Percentiles rank a stretch among this genome's conserved stretches.
Evolutionary conservation across 2,113 vertebrate genomes (phyloP).

Genomic region (Hippopotamus amphibius): DNA sequence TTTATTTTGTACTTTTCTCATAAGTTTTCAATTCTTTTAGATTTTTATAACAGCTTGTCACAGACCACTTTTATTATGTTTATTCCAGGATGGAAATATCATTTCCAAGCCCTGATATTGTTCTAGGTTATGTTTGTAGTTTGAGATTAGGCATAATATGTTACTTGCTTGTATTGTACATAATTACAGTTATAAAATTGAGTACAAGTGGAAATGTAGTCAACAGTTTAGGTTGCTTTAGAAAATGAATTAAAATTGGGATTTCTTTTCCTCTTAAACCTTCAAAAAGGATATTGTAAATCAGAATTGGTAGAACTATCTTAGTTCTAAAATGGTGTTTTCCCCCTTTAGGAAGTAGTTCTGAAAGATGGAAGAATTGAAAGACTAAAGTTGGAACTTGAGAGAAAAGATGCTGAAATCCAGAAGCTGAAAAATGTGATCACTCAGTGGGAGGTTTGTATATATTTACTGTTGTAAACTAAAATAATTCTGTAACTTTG

Average conservation of each 20-base stretch:
- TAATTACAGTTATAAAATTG: slow-evolving; percentile 43
- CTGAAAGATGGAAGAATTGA: slow-evolving; percentile 92
- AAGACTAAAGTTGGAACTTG: slow-evolving; percentile 93
- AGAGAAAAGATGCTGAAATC: slow-evolving; percentile 97
- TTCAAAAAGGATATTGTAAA: slow-evolving; percentile 43
- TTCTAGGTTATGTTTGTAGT: not conserved
- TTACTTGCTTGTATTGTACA: not conserved
- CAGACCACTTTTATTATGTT: not conserved
- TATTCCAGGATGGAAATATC: not conserved
- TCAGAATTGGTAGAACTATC: not conserved
- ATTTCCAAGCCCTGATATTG: slow-evolving; percentile 24
- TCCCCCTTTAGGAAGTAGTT: slow-evolving; percentile 80
- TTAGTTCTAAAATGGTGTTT: slow-evolving; percentile 60
- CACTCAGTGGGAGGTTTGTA: slow-evolving; percentile 94
- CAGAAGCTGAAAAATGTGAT: slow-evolving; percentile 91
- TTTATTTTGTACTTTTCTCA: not conserved
- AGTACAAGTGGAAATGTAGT: slow-evolving; percentile 44
- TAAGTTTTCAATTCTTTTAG: slow-evolving; percentile 12
- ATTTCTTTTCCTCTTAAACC: slow-evolving; percentile 24
- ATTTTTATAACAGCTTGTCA: not conserved
- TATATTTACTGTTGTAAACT: not conserved
- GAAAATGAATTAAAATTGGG: slow-evolving; percentile 35
- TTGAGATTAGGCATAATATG: slow-evolving; percentile 47
- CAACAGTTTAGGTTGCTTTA: slow-evolving; percentile 48
- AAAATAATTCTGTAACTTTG: slow-evolving; percentile 16